Conservation (phyloP, 2,797 vertebrate genomes). For the Xenentodon cancila region DNA sequence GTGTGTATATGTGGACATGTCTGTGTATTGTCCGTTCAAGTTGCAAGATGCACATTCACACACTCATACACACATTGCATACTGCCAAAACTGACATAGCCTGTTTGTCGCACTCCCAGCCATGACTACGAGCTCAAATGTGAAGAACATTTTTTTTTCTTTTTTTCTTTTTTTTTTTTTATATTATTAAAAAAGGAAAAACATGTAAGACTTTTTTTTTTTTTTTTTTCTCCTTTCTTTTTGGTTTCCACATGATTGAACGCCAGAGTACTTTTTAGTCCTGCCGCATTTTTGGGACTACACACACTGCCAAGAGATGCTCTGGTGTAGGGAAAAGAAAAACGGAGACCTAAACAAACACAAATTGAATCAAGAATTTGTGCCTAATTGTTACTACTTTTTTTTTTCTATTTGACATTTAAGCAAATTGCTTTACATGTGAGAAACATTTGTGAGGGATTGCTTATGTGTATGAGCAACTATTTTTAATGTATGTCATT, state of each 20-base stretch:
- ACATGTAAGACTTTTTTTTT: constrained; percentile 68
- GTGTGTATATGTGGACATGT: constrained; percentile 69
- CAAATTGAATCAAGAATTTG: constrained; percentile 85
- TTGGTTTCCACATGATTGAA: constrained; percentile 79
- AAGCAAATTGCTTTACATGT: constrained; percentile 86
- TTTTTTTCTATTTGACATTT: constrained; percentile 87
- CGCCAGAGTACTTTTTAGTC: constrained; percentile 74
- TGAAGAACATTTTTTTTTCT: constrained; percentile 81
- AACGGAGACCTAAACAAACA: constrained; percentile 76
- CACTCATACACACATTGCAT: constrained; percentile 78
- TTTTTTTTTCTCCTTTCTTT: constrained; percentile 18
- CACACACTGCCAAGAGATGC: constrained; percentile 82
- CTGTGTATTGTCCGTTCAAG: constrained; percentile 80
- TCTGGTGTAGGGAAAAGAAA: constrained; percentile 61
- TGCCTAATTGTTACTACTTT: constrained; percentile 86
- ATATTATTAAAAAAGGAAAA: constrained; percentile 44
- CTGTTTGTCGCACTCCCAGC: constrained; percentile 83
- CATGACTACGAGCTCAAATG: constrained; percentile 88
- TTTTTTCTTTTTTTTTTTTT: constrained; percentile 35
- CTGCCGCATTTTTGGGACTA: constrained; percentile 78
- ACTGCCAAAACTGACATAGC: constrained; percentile 89
- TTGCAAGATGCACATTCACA: constrained; percentile 81
- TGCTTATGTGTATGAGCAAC: constrained; percentile 87
- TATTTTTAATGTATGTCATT: constrained; percentile 87
- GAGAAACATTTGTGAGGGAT: constrained; percentile 86